These are phyloP conservation scores for Ceraclea dissimilis DNA, from an alignment of 2,888 invertebrate genomes.

Conservation along the genomic window DNA sequence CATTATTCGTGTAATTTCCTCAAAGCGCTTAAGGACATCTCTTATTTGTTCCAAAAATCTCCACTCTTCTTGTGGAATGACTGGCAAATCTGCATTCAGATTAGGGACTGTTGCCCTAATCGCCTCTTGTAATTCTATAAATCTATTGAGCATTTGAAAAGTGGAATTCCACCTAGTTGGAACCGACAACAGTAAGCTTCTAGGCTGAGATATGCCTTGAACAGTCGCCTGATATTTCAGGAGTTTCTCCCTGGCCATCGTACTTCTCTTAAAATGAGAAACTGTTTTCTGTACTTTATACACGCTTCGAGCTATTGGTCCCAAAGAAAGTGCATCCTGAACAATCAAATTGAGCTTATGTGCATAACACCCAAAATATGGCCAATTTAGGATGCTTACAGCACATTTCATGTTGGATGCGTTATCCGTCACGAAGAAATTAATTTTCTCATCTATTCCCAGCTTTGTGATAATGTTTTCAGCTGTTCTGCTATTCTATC, in stretches of 20 bases:
- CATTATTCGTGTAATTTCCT: not conserved
- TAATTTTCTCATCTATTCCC: not conserved
- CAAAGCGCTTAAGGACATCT: not conserved
- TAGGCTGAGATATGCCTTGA: not conserved
- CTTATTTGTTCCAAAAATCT: not conserved
- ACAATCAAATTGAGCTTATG: constrained; percentile 2
- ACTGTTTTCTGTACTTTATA: not conserved
- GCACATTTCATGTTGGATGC: not conserved
- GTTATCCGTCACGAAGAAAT: not conserved
- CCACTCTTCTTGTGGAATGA: not conserved
- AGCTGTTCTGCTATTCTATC: not conserved
- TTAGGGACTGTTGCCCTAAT: not conserved
- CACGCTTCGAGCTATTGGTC: not conserved
- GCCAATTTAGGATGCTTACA: not conserved
- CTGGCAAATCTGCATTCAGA: not conserved
- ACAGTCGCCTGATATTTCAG: not conserved
- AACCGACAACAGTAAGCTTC: not conserved
- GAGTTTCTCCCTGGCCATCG: not conserved
- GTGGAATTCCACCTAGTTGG: constrained; percentile 1
- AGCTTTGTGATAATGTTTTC: not conserved
- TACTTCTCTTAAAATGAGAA: not conserved
- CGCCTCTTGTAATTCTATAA: not conserved
- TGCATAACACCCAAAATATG: not conserved
- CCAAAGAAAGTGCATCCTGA: not conserved
- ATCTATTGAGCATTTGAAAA: not conserved